Percentiles rank a stretch among this genome's conserved stretches.
Conservation (phyloP, 2,888 invertebrate species). For the Gari tellinella region DNA sequence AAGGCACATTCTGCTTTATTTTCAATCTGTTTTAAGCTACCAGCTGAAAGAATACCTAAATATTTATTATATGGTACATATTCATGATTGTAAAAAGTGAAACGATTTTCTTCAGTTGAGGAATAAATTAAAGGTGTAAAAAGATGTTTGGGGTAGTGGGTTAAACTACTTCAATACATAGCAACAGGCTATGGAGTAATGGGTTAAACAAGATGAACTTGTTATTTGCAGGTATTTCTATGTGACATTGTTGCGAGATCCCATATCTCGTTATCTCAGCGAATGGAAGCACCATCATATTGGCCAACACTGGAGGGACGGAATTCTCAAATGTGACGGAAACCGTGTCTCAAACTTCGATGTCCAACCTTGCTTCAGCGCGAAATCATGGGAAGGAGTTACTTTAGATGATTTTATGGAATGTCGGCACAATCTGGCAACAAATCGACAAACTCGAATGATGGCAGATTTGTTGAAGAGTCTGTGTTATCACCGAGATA, state of each 20-base stretch:
- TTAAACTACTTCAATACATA: too few species aligned
- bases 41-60: too few species aligned
- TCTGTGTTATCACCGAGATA: constrained; percentile 43
- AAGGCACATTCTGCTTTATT: too few species aligned
- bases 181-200: too few species aligned
- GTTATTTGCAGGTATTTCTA: constrained; percentile 28
- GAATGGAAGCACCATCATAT: constrained; percentile 50
- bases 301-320: constrained; percentile 55
- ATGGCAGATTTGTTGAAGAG: constrained; percentile 52
- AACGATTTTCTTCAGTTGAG: too few species aligned
- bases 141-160: too few species aligned
- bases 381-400: constrained; percentile 47
- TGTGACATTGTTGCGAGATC: constrained; percentile 50
- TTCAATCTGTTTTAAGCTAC: too few species aligned
- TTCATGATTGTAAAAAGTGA: too few species aligned
- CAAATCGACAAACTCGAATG: constrained; percentile 56
- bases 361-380: constrained; percentile 49
- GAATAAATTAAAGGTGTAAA: too few species aligned
- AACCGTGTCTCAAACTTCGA: constrained; percentile 42
- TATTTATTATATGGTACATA: too few species aligned
- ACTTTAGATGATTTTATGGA: constrained; percentile 51
- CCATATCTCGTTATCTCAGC: constrained; percentile 44
- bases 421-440: constrained; percentile 53
- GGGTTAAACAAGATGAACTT: too few species aligned
- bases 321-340: constrained; percentile 38